These are phyloP conservation scores for Pristionchus mayeri DNA, from an alignment of 2,888 invertebrate species.

Conservation along the genomic window DNA sequence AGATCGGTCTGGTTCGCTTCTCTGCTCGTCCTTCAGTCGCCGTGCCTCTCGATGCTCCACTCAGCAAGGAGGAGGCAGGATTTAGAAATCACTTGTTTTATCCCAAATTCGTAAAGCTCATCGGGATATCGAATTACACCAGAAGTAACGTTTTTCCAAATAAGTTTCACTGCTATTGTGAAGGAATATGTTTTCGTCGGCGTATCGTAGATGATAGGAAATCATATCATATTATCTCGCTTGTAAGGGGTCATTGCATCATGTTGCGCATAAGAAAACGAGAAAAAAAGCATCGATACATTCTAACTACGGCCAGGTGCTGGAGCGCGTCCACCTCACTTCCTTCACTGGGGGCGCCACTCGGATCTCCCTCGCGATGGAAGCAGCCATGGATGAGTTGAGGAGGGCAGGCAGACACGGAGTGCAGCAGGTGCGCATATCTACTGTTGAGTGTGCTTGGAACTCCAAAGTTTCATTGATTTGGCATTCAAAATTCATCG, in stretches of 20 bases:
- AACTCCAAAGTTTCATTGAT: no score
- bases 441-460: no score
- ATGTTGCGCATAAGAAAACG: background rate
- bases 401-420: background rate
- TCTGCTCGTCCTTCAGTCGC: constrained; percentile 58
- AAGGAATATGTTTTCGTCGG: background rate
- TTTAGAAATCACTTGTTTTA: no score
- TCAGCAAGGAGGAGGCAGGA: constrained; percentile 54
- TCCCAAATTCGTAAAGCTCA: no score
- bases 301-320: constrained; percentile 44
- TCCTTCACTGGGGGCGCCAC: constrained; percentile 67
- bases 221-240: no score
- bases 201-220: no score
- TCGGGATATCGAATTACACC: no score
- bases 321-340: constrained; percentile 56
- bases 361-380: constrained; percentile 64
- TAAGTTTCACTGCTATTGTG: background rate
- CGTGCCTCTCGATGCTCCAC: constrained; percentile 52
- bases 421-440: constrained; percentile 47
- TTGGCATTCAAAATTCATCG: no score
- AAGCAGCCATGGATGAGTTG: constrained; percentile 52
- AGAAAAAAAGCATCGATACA: background rate
- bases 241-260: background rate
- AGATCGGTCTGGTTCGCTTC: constrained; percentile 65
- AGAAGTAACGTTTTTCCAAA: no score